These are phyloP conservation scores for Pharmacophagus antenor DNA, from an alignment of 2,888 invertebrate species.

Conservation along the genomic window DNA sequence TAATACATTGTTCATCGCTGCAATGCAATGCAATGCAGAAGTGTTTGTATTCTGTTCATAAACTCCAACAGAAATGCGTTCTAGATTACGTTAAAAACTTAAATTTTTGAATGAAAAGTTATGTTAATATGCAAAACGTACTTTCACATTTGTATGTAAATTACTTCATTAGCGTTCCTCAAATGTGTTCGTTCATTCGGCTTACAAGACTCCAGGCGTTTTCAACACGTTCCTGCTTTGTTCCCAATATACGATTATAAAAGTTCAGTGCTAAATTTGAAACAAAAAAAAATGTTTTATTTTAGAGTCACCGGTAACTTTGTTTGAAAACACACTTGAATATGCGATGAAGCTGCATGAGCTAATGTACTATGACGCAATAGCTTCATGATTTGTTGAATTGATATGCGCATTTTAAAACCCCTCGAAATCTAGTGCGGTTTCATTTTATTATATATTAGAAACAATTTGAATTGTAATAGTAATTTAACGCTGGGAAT, in stretches of 20 bases:
- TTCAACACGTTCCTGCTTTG: conserved; percentile 21
- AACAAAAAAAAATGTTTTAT: conserved; percentile 17
- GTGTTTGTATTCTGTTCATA: neutral
- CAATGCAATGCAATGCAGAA: too few species aligned
- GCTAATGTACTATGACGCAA: conserved; percentile 7
- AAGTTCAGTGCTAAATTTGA: conserved; percentile 9
- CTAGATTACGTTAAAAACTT: neutral
- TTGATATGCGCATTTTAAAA: conserved; percentile 2
- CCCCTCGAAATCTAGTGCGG: neutral
- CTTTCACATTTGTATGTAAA: conserved; percentile 41
- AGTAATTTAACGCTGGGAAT: neutral
- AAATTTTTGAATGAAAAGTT: conserved; percentile 13
- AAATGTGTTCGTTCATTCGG: conserved; percentile 31
- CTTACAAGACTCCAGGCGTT: conserved; percentile 25
- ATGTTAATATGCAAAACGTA: conserved; percentile 23
- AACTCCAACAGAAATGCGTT: neutral
- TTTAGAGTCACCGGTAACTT: conserved; percentile 6
- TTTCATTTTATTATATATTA: too few species aligned
- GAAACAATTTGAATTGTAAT: too few species aligned
- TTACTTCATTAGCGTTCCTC: conserved; percentile 41
- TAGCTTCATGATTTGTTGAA: neutral
- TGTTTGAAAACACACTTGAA: conserved; percentile 21
- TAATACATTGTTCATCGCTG: too few species aligned
- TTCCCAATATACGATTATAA: conserved; percentile 10
- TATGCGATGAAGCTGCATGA: conserved; percentile 5